phyloP scores from a whole-genome alignment of 1,140 invertebrate species.

The Zaprionus kolodkinae region DNA sequence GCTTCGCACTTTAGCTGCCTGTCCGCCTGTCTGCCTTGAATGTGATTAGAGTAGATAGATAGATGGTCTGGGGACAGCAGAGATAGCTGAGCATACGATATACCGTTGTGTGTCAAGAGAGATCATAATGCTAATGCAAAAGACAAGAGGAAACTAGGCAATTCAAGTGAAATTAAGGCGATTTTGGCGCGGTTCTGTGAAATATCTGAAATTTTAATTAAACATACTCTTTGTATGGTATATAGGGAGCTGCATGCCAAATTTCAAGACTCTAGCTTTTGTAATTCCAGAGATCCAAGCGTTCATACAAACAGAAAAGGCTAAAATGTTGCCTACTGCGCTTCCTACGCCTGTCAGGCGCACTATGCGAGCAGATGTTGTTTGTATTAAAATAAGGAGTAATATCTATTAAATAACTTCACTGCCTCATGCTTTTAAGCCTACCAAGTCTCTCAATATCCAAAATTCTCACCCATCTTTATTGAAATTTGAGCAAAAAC shows the following conservation, averaged over 20 bases:
- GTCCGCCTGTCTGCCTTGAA: conserved; percentile 13
- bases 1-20: conserved; percentile 22
- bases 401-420: background rate
- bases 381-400: too few relatives aligned
- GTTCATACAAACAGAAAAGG: background rate
- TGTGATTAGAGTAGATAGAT: conserved; percentile 17
- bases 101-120: background rate
- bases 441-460: background rate
- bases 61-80: background rate
- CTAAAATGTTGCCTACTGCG: background rate
- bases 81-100: background rate
- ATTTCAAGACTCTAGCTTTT: background rate
- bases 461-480: background rate
- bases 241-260: background rate
- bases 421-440: too few relatives aligned
- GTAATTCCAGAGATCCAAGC: background rate
- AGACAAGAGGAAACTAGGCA: background rate
- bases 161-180: background rate
- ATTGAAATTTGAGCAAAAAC: background rate
- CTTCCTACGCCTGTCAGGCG: too few relatives aligned
- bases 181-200: background rate
- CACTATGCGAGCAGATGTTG: too few relatives aligned
- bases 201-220: background rate
- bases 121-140: background rate
- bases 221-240: background rate